Base-by-base conservation (phyloP, 2,113 vertebrate species). In the Cryptotis parvus region DNA sequence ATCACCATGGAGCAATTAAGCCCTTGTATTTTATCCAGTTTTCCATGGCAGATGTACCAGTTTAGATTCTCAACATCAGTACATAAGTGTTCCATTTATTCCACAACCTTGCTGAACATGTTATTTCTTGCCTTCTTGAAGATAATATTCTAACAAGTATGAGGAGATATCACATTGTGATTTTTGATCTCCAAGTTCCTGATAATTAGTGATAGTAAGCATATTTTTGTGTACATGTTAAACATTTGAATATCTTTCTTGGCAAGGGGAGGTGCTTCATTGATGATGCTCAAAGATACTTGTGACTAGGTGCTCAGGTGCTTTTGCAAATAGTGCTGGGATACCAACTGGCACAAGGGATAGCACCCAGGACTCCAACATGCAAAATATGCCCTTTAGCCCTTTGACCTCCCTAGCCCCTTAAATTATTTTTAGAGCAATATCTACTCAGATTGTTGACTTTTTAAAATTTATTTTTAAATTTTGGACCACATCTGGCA, bases 171-270 rank as follows among this genome's bases (percentile, higher is more conserved):
- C 12, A 65, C 49, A 68, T 45, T 45, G 39, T 92, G 29, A 41
- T 92, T 89, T n/a, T 84, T 77, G 39, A 89, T 84, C 83, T 92
- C 65, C 73, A 83, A 31, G 70, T 89, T 27, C 20, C 39, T 72
- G 39, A 73, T 73, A 52, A 77, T 31, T 33, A 83, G 55, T 65
- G 65, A 52, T 89, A 33, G 45, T 63, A 33, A 83, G 29, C 4
- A 83, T 16, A 14, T 88, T 82, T 77, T 89, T 86, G 41, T 84
- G 29, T 49, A 77, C 39, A 68, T 88, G 22, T 45, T 83, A 41
- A 55, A 22, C 26, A 84, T 65, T 12, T 78, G 73, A 72, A 84
- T 84, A 63, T 78, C 33, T 29, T 76, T 39, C 20, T 55, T 4
- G 20, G 52, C 52, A 55, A 15, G 52, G 14, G 52, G 52, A 55